A percentile compares a stretch with the other conserved stretches of the same genome.
Conservation (phyloP, 2,888 invertebrate species). For the Crocallis elinguaria region DNA sequence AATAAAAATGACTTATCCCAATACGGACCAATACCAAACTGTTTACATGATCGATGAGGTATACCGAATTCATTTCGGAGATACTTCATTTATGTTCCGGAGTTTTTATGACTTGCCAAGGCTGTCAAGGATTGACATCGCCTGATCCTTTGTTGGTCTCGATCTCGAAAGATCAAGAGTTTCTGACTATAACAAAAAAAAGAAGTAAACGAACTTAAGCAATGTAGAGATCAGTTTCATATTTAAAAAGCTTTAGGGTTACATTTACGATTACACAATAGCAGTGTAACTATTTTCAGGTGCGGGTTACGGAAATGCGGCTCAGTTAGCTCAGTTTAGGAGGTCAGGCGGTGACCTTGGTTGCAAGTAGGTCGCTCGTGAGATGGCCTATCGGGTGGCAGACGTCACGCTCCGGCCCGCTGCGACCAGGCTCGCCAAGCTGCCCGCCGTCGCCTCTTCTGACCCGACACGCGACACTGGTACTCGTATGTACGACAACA, state of each 20-base stretch:
- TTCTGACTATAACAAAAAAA: conserved; percentile 25
- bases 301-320: conserved; percentile 62
- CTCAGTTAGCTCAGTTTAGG: conserved; percentile 75
- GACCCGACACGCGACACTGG: conserved; percentile 27
- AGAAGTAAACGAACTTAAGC: conserved; percentile 26
- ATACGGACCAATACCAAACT: conserved; percentile 39
- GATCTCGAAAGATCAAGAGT: conserved; percentile 4
- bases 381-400: conserved; percentile 83
- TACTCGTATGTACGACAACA: conserved; percentile 1
- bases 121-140: conserved; percentile 28
- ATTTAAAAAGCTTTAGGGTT: conserved; percentile 21
- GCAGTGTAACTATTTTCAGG: conserved; percentile 49
- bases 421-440: conserved; percentile 32
- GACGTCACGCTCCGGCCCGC: conserved; percentile 78
- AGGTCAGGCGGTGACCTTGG: conserved; percentile 82
- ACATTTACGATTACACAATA: conserved; percentile 42
- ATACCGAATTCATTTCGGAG: conserved; percentile 48
- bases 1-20: conserved; percentile 30
- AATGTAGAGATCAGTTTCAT: conserved; percentile 4
- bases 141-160: conserved; percentile 20
- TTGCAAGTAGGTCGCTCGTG: conserved; percentile 80
- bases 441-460: conserved; percentile 28
- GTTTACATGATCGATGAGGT: conserved; percentile 53
- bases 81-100: conserved; percentile 38
- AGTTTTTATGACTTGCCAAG: conserved; percentile 34